Conservation (phyloP, 2,797 vertebrate species). For the Benthosema pterotum region DNA sequence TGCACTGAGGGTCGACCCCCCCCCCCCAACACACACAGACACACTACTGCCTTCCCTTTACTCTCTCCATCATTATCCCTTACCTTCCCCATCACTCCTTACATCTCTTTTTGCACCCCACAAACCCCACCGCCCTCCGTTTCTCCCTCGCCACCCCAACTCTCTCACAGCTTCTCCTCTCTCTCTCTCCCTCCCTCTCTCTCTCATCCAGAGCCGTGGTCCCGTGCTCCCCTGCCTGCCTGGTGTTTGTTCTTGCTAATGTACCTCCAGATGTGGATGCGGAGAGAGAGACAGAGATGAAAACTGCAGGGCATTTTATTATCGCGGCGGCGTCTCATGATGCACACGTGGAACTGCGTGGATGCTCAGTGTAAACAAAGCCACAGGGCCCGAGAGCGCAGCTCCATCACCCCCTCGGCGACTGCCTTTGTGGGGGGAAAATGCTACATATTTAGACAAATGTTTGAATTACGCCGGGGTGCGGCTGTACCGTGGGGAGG, state of each 20-base stretch:
- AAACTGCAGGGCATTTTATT: conserved; percentile 30
- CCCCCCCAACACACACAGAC: too few relatives aligned
- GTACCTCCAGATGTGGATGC: conserved; percentile 51
- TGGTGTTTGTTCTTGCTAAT: conserved; percentile 64
- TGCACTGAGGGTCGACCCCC: conserved; percentile 63
- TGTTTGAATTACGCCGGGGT: conserved; percentile 58
- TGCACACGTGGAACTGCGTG: conserved; percentile 21
- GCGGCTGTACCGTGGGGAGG: conserved; percentile 60
- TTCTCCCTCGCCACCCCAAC: conserved; percentile 29
- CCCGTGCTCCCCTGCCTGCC: conserved; percentile 33
- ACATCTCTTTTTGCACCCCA: conserved; percentile 38
- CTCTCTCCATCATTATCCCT: conserved; percentile 51
- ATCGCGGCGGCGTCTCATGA: too few relatives aligned
- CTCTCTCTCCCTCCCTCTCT: conserved; percentile 30
- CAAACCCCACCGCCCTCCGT: conserved; percentile 37
- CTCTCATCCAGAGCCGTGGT: conserved; percentile 23
- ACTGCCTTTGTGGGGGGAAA: conserved; percentile 71
- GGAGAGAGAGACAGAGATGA: conserved; percentile 33
- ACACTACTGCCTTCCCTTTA: conserved; percentile 43
- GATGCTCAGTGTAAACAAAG: conserved; percentile 55
- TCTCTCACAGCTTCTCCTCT: conserved; percentile 44
- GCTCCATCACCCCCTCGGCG: conserved; percentile 64
- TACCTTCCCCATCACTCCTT: conserved; percentile 44
- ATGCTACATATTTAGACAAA: conserved; percentile 60
- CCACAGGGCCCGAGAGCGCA: conserved; percentile 36